Base-by-base conservation (phyloP, 2,113 vertebrate genomes). In the Todiramphus saurophagus region DNA sequence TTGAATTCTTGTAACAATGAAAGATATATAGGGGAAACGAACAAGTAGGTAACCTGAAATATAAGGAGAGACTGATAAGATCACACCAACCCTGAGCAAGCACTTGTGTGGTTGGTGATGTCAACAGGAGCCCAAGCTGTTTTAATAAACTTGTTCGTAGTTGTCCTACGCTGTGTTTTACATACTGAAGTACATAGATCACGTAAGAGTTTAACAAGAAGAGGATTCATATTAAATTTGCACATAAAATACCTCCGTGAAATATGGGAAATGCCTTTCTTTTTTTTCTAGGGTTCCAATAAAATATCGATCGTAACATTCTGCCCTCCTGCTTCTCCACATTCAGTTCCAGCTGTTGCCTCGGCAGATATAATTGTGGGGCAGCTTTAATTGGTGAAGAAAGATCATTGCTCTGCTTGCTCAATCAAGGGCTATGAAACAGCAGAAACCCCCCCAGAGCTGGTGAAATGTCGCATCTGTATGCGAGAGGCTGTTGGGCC, bases 101-200 rank as follows among this genome's bases (percentile, higher is more conserved):
- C 96, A 96, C 94, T 75, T 95, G 97, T 97, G 94, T 28, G 83
- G 94, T 93, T 95, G 53, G 89, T 98, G 98, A 98, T 97, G 95
- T 97, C 97, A 98, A 96, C 94, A 79, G 95, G 97, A 98, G 97
- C 97, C 92, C 87, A 15, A 96, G 93, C 90, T 95, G 88, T 92
- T 97, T 98, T 97, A 98, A 98, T 97, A 95, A 96, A 97, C 97
- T 97, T 98, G 97, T 97, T 97, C 96, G 3, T 95, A 97, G 95
- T 93, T 97, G 97, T 95, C 97, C 91, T 90, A 19, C 59, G 44
- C 87, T 51, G 39, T 96, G 96, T 96, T 98, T 98, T 96, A 96
- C 97, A 94, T 86, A 88, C 92, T 64, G 50, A 50, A 82, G 97
- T 96, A 93, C 96, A 93, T 68, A 92, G 97, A 97, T 98, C 98